phyloP scores from a whole-genome alignment of 2,113 vertebrate genomes.

The Oryzias celebensis region DNA sequence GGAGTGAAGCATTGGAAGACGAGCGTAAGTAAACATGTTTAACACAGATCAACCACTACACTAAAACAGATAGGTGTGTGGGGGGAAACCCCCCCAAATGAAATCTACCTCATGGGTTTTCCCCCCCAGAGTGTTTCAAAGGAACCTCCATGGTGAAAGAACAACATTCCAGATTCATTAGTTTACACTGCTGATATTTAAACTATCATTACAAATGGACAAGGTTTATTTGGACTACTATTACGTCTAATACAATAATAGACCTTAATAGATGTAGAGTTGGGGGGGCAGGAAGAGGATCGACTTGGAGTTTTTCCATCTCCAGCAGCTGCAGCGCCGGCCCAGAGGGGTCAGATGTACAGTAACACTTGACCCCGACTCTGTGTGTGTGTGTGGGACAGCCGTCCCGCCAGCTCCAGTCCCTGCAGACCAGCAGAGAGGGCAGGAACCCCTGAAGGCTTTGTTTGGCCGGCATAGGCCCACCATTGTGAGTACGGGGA shows the following conservation, averaged over 20 bases:
- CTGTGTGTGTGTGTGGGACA: constrained; percentile 42
- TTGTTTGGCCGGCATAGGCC: constrained; percentile 79
- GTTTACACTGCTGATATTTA: constrained; percentile 78
- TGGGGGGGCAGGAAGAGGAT: constrained; percentile 46
- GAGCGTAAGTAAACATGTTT: constrained; percentile 24
- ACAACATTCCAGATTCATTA: constrained; percentile 74
- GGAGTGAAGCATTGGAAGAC: constrained; percentile 15
- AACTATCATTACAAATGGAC: constrained; percentile 78
- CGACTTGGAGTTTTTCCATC: constrained; percentile 49
- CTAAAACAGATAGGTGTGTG: constrained; percentile 25
- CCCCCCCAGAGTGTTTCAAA: constrained; percentile 60
- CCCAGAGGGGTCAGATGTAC: constrained; percentile 69
- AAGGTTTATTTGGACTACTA: constrained; percentile 80
- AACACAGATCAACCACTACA: constrained; percentile 9
- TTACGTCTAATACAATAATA: constrained; percentile 82
- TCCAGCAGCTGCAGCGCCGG: constrained; percentile 64
- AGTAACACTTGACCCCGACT: constrained; percentile 73
- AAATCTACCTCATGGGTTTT: constrained; percentile 69
- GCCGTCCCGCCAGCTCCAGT: constrained; percentile 46
- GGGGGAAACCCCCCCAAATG: constrained; percentile 53
- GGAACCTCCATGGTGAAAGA: constrained; percentile 60
- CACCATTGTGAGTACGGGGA: constrained; percentile 76
- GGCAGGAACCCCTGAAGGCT: constrained; percentile 79
- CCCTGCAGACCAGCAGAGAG: constrained; percentile 71
- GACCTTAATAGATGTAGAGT: constrained; percentile 70